phyloP scores from a whole-genome alignment of 2,797 vertebrate genomes.

The Oreochromis mossambicus region DNA sequence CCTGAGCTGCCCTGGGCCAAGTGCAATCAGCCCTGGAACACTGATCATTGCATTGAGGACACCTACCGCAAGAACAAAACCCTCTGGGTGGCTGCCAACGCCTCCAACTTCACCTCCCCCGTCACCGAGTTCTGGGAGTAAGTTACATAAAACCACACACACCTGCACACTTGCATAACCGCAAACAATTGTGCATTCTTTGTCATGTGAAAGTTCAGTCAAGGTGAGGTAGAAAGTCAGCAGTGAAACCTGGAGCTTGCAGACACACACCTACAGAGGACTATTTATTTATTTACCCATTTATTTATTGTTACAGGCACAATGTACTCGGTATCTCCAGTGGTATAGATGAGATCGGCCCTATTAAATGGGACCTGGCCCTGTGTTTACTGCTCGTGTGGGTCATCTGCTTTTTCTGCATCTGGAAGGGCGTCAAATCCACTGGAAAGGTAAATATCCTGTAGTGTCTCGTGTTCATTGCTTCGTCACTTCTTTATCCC shows the following conservation, averaged over 20 bases:
- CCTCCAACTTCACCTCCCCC: slow-evolving; percentile 90
- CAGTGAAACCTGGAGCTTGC: too few species aligned
- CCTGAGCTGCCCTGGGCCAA: slow-evolving; percentile 91
- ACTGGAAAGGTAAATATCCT: slow-evolving; percentile 87
- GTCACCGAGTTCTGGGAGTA: slow-evolving; percentile 95
- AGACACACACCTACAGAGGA: not conserved
- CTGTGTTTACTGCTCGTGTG: slow-evolving; percentile 93
- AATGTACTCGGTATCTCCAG: slow-evolving; percentile 89
- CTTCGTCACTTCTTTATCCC: not conserved
- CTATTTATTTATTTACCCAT: not conserved
- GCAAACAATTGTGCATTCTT: not conserved
- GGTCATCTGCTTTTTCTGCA: slow-evolving; percentile 99
- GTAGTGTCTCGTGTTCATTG: not conserved
- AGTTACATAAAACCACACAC: slow-evolving; percentile 53
- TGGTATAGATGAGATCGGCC: slow-evolving; percentile 86
- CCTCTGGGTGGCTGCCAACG: slow-evolving; percentile 80
- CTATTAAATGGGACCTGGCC: slow-evolving; percentile 94
- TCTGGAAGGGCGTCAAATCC: slow-evolving; percentile 98
- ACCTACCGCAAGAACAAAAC: slow-evolving; percentile 89
- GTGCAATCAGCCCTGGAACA: slow-evolving; percentile 94
- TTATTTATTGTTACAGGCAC: slow-evolving; percentile 70
- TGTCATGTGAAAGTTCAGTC: not conserved
- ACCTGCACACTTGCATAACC: not conserved
- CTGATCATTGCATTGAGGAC: slow-evolving; percentile 87
- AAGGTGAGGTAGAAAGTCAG: not conserved